Conservation (phyloP, 2,113 vertebrate species). For the Athene cunicularia region DNA sequence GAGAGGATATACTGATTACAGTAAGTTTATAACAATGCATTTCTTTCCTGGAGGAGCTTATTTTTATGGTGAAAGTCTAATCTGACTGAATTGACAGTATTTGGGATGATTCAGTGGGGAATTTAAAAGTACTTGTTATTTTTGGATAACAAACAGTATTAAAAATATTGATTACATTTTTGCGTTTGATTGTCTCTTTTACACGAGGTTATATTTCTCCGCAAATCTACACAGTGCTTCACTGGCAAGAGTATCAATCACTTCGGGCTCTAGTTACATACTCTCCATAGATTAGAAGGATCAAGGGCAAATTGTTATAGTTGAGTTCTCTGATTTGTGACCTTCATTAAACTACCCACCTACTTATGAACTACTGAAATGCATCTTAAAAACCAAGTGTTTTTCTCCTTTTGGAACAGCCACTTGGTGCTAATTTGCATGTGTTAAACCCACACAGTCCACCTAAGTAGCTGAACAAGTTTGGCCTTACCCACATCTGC, state of each 20-base stretch:
- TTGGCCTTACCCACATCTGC: neutral
- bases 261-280: neutral
- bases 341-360: neutral
- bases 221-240: neutral
- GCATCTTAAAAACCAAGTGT: neutral
- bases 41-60: neutral
- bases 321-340: neutral
- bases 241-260: neutral
- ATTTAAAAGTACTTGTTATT: slow-evolving; percentile 10
- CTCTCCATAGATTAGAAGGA: neutral
- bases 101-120: neutral
- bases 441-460: neutral
- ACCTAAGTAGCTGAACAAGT: neutral
- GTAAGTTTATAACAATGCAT: neutral
- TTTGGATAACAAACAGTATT: slow-evolving; percentile 2
- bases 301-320: neutral
- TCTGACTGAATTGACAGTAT: neutral
- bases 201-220: slow-evolving; percentile 5
- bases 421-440: neutral
- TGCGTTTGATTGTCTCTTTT: neutral
- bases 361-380: neutral
- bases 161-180: slow-evolving; percentile 15
- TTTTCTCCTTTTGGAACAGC: neutral
- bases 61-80: neutral
- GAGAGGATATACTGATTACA: neutral